Evolutionary conservation across 30 jellyfish, hydroid and myxozoan genomes (phyloP), one percentile per base, ranked within the genome.

Genomic region (Aurelia sp.): DNA sequence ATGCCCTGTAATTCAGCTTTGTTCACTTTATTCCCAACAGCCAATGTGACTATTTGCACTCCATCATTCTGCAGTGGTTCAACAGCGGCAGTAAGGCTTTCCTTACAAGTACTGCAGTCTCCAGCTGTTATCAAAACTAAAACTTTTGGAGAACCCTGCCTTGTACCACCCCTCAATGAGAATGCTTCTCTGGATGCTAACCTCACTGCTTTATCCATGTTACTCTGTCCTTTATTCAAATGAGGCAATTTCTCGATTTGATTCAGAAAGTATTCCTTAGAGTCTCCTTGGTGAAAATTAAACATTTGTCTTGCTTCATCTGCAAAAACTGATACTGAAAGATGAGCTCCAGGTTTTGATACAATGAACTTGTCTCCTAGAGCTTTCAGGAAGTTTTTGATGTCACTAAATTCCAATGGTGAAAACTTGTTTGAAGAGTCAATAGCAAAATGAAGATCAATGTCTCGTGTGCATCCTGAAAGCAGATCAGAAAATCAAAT

Each of bases 131-230:
- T 27, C 58, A 96, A 65, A 48, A 96, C 76, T 19, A 96, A 63
- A 40, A 96, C 99, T 52, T 96, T 96, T 30, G 99, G 96, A 13
- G 87, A 93, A 38, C 88, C 94, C 63, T 96, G 99, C 68, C 99
- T 59, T 24, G 98, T 60, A 18, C 92, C 97, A 19, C 99, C 99
- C 44, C 63, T 63, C 63, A 96, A 66, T 9, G 96, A 90, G 71
- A 96, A 96, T 11, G 92, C 99, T 31, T 90, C 95, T 16, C 79
- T 70, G 16, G 91, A 40, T 15, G 96, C 91, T 13, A 85, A 71
- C 52, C 91, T 60, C 9, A 87, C 76, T 38, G 97, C 97, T 77
- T 84, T 78, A 59, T 95, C 99, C 79, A 95, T 89, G 74, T 74
- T 80, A 5, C 92, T 13, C 52, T 83, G 93, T 4, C 59, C 50